Conservation (phyloP, 2,888 invertebrate genomes). For the Amphipyra tragopoginis region DNA sequence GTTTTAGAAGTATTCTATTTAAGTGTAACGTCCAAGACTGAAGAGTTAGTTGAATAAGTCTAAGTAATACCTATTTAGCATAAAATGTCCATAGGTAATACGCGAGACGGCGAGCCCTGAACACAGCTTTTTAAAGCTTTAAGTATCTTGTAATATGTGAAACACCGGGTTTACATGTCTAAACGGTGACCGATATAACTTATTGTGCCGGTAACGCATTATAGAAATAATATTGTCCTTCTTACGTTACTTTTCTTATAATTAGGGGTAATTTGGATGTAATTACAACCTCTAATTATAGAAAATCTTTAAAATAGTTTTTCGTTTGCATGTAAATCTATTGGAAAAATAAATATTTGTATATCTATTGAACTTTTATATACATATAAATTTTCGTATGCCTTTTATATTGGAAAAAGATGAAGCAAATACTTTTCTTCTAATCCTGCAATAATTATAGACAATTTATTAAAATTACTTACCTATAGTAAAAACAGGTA, state of each 20-base stretch:
- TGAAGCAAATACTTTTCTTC: conserved; percentile 25
- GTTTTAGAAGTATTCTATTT: conserved; percentile 88
- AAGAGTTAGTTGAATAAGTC: conserved; percentile 88
- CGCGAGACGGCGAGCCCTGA: conserved; percentile 72
- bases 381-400: conserved; percentile 29
- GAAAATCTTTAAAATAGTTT: conserved; percentile 11
- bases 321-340: conserved; percentile 22
- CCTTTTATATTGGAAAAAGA: conserved; percentile 31
- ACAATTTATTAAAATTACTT: too few species aligned
- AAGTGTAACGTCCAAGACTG: conserved; percentile 90
- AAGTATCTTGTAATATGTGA: conserved; percentile 59
- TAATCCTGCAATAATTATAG: conserved; percentile 4
- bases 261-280: conserved; percentile 13
- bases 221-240: conserved; percentile 3
- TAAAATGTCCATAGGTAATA: conserved; percentile 88
- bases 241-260: conserved; percentile 5
- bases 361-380: conserved; percentile 34
- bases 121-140: conserved; percentile 62
- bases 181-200: conserved; percentile 21
- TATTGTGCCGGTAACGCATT: conserved; percentile 24
- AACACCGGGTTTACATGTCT: conserved; percentile 48
- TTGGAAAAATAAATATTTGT: conserved; percentile 19
- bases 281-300: conserved; percentile 15
- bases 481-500: background rate
- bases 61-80: conserved; percentile 88